Evolutionary conservation across 2,888 invertebrate genomes (phyloP).

Genomic region (Heliconius ismenius): DNA sequence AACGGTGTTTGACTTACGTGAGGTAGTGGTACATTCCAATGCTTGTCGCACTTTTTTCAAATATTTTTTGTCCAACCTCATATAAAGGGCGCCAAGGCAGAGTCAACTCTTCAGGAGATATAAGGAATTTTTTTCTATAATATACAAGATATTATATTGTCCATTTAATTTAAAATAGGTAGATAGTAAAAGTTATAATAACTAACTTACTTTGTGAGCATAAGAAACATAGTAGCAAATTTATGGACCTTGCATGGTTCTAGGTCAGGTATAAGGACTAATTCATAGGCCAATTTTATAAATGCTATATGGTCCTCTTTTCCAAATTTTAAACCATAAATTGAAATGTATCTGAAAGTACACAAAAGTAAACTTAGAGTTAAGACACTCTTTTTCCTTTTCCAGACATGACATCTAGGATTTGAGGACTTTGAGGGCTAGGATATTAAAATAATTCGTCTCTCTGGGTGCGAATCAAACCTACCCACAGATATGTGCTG

Average conservation of each 20-base stretch:
- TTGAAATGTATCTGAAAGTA: constrained; percentile 87
- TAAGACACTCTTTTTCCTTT: too few species aligned
- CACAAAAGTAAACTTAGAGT: constrained; percentile 4
- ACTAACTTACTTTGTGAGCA: constrained; percentile 87
- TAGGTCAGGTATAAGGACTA: constrained; percentile 88
- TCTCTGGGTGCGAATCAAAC: too few species aligned
- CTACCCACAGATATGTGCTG: neutral
- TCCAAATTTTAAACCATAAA: constrained; percentile 93
- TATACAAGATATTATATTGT: constrained; percentile 7
- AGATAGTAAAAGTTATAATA: neutral
- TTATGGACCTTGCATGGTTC: constrained; percentile 88
- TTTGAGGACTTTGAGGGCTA: too few species aligned
- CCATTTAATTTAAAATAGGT: neutral
- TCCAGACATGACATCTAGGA: too few species aligned
- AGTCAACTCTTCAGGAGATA: constrained; percentile 89
- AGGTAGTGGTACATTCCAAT: constrained; percentile 83
- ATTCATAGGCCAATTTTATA: constrained; percentile 89
- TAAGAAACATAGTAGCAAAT: constrained; percentile 85
- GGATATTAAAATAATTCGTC: too few species aligned
- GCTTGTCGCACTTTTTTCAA: constrained; percentile 79
- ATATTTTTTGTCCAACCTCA: constrained; percentile 83
- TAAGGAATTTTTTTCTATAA: constrained; percentile 87
- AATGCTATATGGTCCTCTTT: constrained; percentile 94
- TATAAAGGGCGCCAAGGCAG: constrained; percentile 94
- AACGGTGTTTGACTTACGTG: constrained; percentile 65